These are phyloP conservation scores for Tauraco hartlaubi DNA, from an alignment of 2,797 vertebrate species.

Conservation along the genomic window DNA sequence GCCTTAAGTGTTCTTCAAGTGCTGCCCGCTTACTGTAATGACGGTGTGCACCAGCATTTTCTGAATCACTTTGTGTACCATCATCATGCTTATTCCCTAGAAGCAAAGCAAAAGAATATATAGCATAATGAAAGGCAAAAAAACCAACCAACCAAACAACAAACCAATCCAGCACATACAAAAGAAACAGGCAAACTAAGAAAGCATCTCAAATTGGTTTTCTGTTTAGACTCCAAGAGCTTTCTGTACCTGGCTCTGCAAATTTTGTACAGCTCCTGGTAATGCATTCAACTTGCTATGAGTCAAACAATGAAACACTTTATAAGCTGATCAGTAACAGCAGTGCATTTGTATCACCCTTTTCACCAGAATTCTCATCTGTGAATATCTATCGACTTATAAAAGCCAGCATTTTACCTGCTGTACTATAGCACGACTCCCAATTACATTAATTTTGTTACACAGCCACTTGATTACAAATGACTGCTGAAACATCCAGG, in stretches of 20 bases:
- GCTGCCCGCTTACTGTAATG: constrained; percentile 88
- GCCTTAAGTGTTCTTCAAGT: constrained; percentile 90
- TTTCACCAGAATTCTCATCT: constrained; percentile 25
- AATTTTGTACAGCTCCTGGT: constrained; percentile 24
- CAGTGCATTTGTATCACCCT: background rate
- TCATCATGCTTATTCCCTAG: constrained; percentile 97
- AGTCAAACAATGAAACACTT: constrained; percentile 49
- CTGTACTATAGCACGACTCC: background rate
- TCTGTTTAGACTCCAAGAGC: constrained; percentile 20
- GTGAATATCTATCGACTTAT: background rate
- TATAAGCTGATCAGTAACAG: background rate
- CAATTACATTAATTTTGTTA: background rate
- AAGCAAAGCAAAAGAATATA: constrained; percentile 42
- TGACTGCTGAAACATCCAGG: background rate
- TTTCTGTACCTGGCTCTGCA: constrained; percentile 50
- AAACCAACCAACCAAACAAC: background rate
- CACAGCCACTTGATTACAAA: constrained; percentile 13
- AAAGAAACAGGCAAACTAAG: background rate
- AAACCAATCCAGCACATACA: background rate
- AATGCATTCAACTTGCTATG: constrained; percentile 34
- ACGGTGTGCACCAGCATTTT: constrained; percentile 90
- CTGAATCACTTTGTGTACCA: constrained; percentile 97
- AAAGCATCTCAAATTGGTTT: constrained; percentile 30
- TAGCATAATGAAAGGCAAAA: background rate
- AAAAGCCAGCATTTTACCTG: background rate